Evolutionary conservation across 1,140 invertebrate species (phyloP).

Genomic region (Homarus americanus): DNA sequence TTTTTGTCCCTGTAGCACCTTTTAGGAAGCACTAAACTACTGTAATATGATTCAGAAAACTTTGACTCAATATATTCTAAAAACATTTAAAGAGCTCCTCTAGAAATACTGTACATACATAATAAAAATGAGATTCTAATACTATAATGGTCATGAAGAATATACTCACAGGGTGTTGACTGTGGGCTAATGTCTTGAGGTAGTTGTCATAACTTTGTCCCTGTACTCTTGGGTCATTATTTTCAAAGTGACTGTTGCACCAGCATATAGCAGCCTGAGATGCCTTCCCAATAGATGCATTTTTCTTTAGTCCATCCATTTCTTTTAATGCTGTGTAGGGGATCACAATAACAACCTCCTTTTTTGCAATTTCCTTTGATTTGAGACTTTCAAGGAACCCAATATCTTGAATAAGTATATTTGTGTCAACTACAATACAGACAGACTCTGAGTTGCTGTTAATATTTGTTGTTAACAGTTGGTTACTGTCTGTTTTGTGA

Average conservation of each 20-base stretch:
- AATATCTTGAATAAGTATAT: slow-evolving; percentile 52
- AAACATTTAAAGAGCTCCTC: too few species aligned
- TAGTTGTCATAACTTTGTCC: slow-evolving; percentile 52
- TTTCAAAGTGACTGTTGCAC: slow-evolving; percentile 56
- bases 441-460: slow-evolving; percentile 8
- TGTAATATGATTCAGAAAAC: too few species aligned
- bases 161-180: slow-evolving; percentile 34
- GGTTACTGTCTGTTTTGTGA: background rate
- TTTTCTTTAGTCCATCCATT: slow-evolving; percentile 62
- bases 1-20: too few species aligned
- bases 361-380: background rate
- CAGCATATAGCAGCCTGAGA: slow-evolving; percentile 43
- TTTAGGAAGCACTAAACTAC: too few species aligned
- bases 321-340: slow-evolving; percentile 47
- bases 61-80: too few species aligned
- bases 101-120: too few species aligned
- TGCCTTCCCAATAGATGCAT: slow-evolving; percentile 39
- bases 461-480: background rate
- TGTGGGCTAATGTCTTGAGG: background rate
- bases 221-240: slow-evolving; percentile 26
- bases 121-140: too few species aligned
- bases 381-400: slow-evolving; percentile 20
- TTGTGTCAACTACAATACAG: slow-evolving; percentile 52
- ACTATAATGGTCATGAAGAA: slow-evolving; percentile 31
- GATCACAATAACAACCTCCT: slow-evolving; percentile 35